Conservation (phyloP, 2,888 invertebrate genomes). For the Odontothrips loti region DNA sequence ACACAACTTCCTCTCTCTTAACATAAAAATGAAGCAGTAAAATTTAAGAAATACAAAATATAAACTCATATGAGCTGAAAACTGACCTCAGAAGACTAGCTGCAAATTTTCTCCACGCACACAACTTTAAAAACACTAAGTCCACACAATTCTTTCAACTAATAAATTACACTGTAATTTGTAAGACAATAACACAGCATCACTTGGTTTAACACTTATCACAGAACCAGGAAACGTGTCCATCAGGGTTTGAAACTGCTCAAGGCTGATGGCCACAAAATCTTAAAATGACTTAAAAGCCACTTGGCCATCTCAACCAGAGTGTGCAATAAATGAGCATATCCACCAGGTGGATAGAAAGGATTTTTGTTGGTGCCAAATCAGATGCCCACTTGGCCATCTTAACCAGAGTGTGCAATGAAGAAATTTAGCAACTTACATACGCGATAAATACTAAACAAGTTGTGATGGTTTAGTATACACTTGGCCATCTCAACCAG, state of each 20-base stretch:
- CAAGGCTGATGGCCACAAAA: conserved; percentile 6
- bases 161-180: conserved; percentile 1
- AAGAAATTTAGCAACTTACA: conserved; percentile 5
- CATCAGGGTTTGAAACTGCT: conserved; percentile 1
- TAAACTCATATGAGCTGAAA: neutral
- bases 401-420: neutral
- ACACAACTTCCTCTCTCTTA: neutral
- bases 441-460: neutral
- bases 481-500: conserved; percentile 22
- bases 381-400: neutral
- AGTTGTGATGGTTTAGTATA: neutral
- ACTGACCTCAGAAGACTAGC: neutral
- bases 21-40: neutral
- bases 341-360: neutral
- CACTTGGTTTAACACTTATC: conserved; percentile 10
- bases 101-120: conserved; percentile 15
- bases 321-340: neutral
- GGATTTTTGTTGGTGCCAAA: neutral
- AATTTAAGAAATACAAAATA: neutral
- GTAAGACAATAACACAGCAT: neutral
- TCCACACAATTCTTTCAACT: neutral
- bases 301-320: conserved; percentile 23
- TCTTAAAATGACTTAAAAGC: conserved; percentile 13
- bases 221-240: conserved; percentile 20
- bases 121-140: neutral